A percentile compares a stretch with the other conserved stretches of the same genome.
These are phyloP conservation scores for Dexiosoma caninum DNA, from an alignment of 2,888 invertebrate genomes.

Conservation along the genomic window DNA sequence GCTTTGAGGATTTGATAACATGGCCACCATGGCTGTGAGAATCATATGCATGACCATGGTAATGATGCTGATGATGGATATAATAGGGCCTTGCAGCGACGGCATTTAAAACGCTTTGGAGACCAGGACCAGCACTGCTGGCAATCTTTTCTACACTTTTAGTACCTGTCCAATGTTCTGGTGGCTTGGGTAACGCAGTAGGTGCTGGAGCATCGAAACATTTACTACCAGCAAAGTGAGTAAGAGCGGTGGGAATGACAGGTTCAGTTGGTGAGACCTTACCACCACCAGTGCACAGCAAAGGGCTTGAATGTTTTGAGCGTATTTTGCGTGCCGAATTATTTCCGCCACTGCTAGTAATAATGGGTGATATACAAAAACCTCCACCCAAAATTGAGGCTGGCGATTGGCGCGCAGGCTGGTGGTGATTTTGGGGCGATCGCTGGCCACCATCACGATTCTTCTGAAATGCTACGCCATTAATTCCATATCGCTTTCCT, in stretches of 20 bases:
- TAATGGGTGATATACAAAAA: constrained; percentile 61
- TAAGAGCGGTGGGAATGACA: constrained; percentile 76
- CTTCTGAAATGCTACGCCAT: constrained; percentile 66
- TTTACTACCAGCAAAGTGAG: constrained; percentile 85
- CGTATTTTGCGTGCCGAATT: constrained; percentile 71
- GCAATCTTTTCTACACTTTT: constrained; percentile 59
- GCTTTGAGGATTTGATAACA: constrained; percentile 73
- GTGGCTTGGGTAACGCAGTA: constrained; percentile 87
- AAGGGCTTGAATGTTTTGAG: constrained; percentile 64
- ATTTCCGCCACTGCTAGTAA: constrained; percentile 63
- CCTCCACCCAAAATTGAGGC: constrained; percentile 72
- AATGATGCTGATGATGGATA: constrained; percentile 42
- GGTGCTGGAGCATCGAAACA: constrained; percentile 90
- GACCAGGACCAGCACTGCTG: constrained; percentile 71
- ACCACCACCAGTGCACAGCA: constrained; percentile 67
- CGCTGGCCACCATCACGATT: constrained; percentile 67
- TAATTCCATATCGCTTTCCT: constrained; percentile 63
- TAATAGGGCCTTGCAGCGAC: constrained; percentile 60
- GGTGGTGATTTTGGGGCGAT: constrained; percentile 69
- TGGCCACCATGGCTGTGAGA: constrained; percentile 66
- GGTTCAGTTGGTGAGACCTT: constrained; percentile 73
- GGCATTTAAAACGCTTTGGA: constrained; percentile 67
- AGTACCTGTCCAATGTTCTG: constrained; percentile 84
- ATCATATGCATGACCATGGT: constrained; percentile 56
- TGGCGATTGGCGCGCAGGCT: constrained; percentile 69